Evolutionary conservation across 2,113 vertebrate species (phyloP).

Genomic region (Psettodes erumei): DNA sequence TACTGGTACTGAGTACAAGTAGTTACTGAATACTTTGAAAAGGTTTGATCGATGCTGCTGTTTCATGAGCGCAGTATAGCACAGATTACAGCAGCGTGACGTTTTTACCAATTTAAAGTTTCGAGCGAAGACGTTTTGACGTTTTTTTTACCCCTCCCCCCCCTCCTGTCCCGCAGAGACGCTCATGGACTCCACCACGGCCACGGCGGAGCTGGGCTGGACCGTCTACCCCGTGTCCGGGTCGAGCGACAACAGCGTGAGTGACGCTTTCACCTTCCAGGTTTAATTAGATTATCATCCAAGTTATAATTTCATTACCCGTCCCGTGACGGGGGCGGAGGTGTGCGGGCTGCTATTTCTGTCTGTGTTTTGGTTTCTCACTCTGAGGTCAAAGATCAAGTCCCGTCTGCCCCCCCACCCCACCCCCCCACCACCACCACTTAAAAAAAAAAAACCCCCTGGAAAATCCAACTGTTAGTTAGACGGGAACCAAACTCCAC

Average conservation of each 20-base stretch:
- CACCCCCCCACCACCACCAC: no score
- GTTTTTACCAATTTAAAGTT: no score
- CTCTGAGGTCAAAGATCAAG: conserved; percentile 68
- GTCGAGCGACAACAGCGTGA: conserved; percentile 88
- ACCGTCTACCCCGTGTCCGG: conserved; percentile 93
- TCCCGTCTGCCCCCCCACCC: neutral
- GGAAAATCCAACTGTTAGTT: neutral
- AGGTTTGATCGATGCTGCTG: no score
- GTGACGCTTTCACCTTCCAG: conserved; percentile 49
- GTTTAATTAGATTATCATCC: conserved; percentile 14
- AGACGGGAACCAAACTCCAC: neutral
- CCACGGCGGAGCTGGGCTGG: conserved; percentile 98
- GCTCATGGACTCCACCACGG: conserved; percentile 98
- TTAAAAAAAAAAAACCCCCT: no score
- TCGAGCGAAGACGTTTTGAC: no score
- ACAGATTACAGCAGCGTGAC: no score
- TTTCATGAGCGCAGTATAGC: no score
- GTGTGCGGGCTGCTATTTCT: conserved; percentile 3
- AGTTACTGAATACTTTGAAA: no score
- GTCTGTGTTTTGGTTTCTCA: conserved; percentile 70
- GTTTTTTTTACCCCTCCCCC: no score
- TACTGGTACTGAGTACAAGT: no score
- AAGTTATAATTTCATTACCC: conserved; percentile 12
- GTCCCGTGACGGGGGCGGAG: no score
- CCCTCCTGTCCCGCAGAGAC: conserved; percentile 94